A percentile compares a stretch with the other conserved stretches of the same genome.
Evolutionary conservation across 2,797 vertebrate genomes (phyloP).

Genomic region (Coilia nasus): DNA sequence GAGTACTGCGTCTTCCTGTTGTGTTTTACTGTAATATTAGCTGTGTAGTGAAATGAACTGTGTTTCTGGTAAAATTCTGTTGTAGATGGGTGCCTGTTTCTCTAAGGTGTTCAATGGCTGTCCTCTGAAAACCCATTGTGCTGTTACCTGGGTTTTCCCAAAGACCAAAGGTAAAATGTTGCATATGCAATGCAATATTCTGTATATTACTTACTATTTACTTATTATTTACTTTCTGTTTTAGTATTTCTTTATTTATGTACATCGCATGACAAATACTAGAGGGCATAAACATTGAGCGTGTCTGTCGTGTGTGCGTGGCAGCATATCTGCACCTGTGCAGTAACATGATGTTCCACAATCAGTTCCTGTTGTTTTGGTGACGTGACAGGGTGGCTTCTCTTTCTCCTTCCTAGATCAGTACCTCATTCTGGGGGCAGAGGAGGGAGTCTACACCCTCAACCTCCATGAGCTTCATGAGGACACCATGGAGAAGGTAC

Average conservation of each 20-base stretch:
- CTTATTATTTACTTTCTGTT: no score
- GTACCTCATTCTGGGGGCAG: slow-evolving; percentile 88
- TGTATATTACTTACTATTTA: no score
- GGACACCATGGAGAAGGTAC: slow-evolving; percentile 91
- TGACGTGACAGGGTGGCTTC: not conserved
- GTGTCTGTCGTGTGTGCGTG: no score
- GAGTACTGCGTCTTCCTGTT: not conserved
- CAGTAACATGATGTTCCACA: no score
- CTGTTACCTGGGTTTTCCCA: slow-evolving; percentile 88
- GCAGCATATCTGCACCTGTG: no score
- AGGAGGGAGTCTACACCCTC: slow-evolving; percentile 89
- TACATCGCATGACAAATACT: no score
- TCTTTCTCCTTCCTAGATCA: slow-evolving; percentile 74
- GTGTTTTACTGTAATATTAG: not conserved
- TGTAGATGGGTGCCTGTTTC: slow-evolving; percentile 91
- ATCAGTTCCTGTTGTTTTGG: not conserved
- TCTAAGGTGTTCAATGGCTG: slow-evolving; percentile 92
- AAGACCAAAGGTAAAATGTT: slow-evolving; percentile 81
- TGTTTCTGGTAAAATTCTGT: slow-evolving; percentile 41
- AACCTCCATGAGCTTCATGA: slow-evolving; percentile 91
- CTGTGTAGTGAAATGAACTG: not conserved
- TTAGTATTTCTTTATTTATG: no score
- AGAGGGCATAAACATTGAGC: no score
- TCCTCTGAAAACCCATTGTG: slow-evolving; percentile 88
- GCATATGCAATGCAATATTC: not conserved